Evolutionary conservation across 2,888 invertebrate species (phyloP).

Genomic region (Caradrina clavipalpis): DNA sequence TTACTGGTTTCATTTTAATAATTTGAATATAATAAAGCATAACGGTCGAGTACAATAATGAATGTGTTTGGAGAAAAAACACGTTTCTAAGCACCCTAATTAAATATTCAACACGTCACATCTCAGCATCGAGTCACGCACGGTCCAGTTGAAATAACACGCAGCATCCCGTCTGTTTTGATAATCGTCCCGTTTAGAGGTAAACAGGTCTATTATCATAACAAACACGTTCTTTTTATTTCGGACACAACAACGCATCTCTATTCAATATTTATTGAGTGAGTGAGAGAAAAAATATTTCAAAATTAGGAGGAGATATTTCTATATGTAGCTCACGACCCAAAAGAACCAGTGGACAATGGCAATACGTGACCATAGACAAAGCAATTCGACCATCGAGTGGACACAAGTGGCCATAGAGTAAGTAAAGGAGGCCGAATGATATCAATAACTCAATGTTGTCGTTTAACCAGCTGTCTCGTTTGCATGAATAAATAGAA

Average conservation of each 20-base stretch:
- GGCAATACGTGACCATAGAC: conserved; percentile 86
- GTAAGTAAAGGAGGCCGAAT: conserved; percentile 53
- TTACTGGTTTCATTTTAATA: conserved; percentile 10
- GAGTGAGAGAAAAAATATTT: conserved; percentile 47
- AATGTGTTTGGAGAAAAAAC: conserved; percentile 61
- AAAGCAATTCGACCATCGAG: conserved; percentile 70
- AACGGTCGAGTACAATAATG: background rate
- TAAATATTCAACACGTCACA: conserved; percentile 77
- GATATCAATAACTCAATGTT: conserved; percentile 73
- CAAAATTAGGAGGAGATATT: conserved; percentile 36
- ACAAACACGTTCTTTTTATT: conserved; percentile 63
- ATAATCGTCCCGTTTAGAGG: conserved; percentile 74
- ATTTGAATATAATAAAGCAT: conserved; percentile 20
- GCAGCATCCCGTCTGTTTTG: conserved; percentile 84
- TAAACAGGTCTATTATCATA: conserved; percentile 70
- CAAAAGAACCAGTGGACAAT: conserved; percentile 66
- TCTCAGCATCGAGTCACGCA: conserved; percentile 73
- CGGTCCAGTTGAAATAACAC: conserved; percentile 89
- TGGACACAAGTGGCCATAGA: conserved; percentile 61
- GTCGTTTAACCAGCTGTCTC: conserved; percentile 77
- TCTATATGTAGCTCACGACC: conserved; percentile 41
- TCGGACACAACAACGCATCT: conserved; percentile 42
- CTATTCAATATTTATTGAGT: conserved; percentile 50
- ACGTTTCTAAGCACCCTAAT: conserved; percentile 70
- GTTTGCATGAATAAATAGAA: conserved; percentile 65